Evolutionary conservation across 2,797 vertebrate species (phyloP), one percentile per base, ranked within the genome.

Genomic region (Argyrosomus regius): DNA sequence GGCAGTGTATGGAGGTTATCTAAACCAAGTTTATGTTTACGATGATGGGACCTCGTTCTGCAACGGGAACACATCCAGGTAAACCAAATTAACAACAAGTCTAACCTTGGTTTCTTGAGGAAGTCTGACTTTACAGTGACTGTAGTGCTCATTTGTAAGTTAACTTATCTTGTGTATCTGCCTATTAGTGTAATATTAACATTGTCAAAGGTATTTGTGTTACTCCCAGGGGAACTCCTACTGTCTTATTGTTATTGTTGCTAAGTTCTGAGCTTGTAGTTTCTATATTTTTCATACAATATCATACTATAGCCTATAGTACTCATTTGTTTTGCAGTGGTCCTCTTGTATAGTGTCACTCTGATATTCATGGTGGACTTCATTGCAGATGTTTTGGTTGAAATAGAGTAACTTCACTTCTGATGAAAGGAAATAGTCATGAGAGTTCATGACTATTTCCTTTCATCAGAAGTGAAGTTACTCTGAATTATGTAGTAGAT

Each of bases 31-130:
- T 49, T 8, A 9, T 80, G 84, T 89, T 92, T 79, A 90, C 86
- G 63, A 86, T 93, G 93, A 94, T 89, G 90, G 93, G 91, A 93
- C 92, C 88, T 78, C 87, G 87, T 79, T 67, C 82, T 64, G 58
- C 82, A 24, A 56, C 80, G 50, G 83, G 31, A 50, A 16, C 65
- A 18, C 65, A 76, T 50, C 76, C 91, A 90, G 94, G 93, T 95
- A 89, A 91, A 66, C 31, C 10, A 59, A 71, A 56, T 66, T 24
- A 46, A 50, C 39, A 5, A 43, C n/a, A 45, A 18, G 74, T 70
- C 20, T 14, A n/a, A n/a, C 8, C 5, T 31, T 3, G 22, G 16
- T 26, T 17, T 6, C 46, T 22, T 5, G n/a, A 16, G 14, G 60
- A 62, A 45, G 46, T 52, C 50, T 14, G 67, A 39, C 31, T 48